Base-by-base conservation (phyloP, 2,888 invertebrate species). In the Margaritifera margaritifera region DNA sequence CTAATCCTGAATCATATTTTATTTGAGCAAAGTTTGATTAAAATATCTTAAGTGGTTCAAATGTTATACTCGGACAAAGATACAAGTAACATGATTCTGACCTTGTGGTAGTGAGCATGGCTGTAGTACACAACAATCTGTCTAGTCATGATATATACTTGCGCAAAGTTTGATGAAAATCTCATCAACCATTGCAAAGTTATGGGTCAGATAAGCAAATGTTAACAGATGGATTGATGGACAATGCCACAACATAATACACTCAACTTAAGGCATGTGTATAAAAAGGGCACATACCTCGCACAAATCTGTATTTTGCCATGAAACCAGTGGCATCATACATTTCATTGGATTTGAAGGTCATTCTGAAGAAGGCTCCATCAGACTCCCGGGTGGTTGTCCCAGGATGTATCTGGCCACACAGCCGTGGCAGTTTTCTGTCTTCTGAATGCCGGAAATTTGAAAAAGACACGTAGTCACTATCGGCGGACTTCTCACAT, bases 391-490 rank as follows among this genome's bases (percentile, higher is more conserved):
- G 85, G 31, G 79, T 77, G 56, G 81, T 80, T 84, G 94, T 94
- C 27, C 75, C 71, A 24, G 66, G 57, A 51, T 72, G 72, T 64
- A 68, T 72, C 27, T 69, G 72, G 11, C 98, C 98, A 89, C 98
- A 99, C 89, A 95, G 94, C 85, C 96, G 93, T 62, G 94, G 93
- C 90, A 95, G 96, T 90, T 96, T 96, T 86, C 95, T 93, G 91
- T 99, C 98, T 80, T 94, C 93, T 75, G 95, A 93, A 92, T 79
- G 79, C 54, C 95, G 93, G 89, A 94, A 96, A 91, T 98, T 99
- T 61, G 97, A 97, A 91, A 99, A 97, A 90, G 98, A 96, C 65
- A 99, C 95, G 90, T 95, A 98, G 90, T 99, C 99, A 87, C 97
- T 98, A 58, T 96, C 95, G 3, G 97, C 95, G 61, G 93, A 93